Evolutionary conservation across 2,797 vertebrate genomes (phyloP).

Genomic region (Gobionotothen gibberifrons): DNA sequence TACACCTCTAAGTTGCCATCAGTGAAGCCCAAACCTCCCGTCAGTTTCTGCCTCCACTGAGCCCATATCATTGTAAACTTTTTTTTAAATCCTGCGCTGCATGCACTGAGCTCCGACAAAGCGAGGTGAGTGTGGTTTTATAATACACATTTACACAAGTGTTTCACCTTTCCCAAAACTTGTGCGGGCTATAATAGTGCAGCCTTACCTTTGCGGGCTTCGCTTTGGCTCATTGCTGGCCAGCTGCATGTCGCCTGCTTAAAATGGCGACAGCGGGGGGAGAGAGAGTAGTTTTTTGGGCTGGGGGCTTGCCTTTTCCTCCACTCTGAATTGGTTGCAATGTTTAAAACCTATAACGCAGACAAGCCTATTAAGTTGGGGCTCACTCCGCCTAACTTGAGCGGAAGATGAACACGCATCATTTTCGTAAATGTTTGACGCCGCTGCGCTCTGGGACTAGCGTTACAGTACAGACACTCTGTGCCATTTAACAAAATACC

Average conservation of each 20-base stretch:
- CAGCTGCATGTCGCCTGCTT: conserved; percentile 85
- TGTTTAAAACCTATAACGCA: conserved; percentile 34
- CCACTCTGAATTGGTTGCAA: conserved; percentile 51
- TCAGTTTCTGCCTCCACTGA: conserved; percentile 64
- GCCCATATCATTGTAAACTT: conserved; percentile 73
- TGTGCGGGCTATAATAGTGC: conserved; percentile 47
- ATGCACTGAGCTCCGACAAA: conserved; percentile 46
- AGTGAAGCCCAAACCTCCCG: conserved; percentile 71
- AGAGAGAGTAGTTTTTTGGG: conserved; percentile 60
- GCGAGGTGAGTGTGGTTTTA: conserved; percentile 75
- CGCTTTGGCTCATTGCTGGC: conserved; percentile 66
- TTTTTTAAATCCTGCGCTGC: conserved; percentile 55
- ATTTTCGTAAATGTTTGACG: conserved; percentile 63
- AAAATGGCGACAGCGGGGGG: conserved; percentile 86
- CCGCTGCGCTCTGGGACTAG: conserved; percentile 53
- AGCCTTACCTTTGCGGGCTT: conserved; percentile 70
- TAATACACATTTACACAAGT: conserved; percentile 28
- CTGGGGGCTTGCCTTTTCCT: conserved; percentile 56
- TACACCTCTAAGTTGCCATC: conserved; percentile 78
- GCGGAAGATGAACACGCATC: conserved; percentile 76
- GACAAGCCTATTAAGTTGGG: conserved; percentile 67
- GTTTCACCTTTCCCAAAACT: conserved; percentile 70
- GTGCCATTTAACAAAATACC: conserved; percentile 9
- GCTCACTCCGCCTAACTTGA: conserved; percentile 71
- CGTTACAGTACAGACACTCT: conserved; percentile 6